Conservation (phyloP, 2,888 invertebrate species). For the Fragum sueziense region DNA sequence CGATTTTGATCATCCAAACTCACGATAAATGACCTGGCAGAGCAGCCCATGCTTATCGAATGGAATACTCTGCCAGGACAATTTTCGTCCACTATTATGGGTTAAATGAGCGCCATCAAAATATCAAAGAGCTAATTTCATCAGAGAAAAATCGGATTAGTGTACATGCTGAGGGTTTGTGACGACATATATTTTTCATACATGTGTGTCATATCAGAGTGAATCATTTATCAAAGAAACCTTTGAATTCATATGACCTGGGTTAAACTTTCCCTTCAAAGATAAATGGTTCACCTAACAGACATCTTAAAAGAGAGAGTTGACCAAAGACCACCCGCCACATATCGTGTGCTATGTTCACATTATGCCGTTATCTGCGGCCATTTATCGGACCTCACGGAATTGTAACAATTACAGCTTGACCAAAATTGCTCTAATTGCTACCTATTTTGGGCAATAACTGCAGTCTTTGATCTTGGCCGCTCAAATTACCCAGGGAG, state of each 20-base stretch:
- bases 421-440: conserved; percentile 59
- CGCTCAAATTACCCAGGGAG: conserved; percentile 28
- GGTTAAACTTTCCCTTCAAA: neutral
- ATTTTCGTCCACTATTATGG: too few species aligned
- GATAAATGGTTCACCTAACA: neutral
- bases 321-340: conserved; percentile 5
- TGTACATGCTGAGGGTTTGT: too few species aligned
- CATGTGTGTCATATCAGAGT: too few species aligned
- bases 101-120: too few species aligned
- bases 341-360: conserved; percentile 12
- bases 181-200: too few species aligned
- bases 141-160: too few species aligned
- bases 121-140: too few species aligned
- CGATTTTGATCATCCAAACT: too few species aligned
- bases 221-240: too few species aligned
- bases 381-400: conserved; percentile 35
- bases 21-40: too few species aligned
- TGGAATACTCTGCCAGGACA: too few species aligned
- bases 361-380: conserved; percentile 22
- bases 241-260: neutral
- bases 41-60: too few species aligned
- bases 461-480: conserved; percentile 51
- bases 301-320: neutral
- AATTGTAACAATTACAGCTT: conserved; percentile 55
- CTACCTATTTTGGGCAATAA: conserved; percentile 62